Base-by-base conservation (phyloP, 2,888 invertebrate species). In the Drosophila prostipennis region DNA sequence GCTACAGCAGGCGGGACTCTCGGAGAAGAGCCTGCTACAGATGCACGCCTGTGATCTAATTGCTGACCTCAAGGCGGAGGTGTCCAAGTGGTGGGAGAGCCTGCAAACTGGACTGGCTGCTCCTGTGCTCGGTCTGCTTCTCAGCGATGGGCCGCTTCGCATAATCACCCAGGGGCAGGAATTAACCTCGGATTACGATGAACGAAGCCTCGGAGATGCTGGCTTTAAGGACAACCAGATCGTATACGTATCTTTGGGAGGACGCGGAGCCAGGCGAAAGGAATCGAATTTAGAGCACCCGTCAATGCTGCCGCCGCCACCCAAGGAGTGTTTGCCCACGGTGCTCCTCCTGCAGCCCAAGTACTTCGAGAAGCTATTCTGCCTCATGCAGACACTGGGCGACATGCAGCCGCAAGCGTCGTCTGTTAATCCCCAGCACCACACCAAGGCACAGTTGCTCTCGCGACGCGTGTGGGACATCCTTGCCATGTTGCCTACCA, bases 131-230 rank as follows among this genome's bases (percentile, higher is more conserved):
- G 95, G 94, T 14, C 92, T 96, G 3, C 92, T 96, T 32, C 92
- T 96, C 0, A 95, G 95, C 2, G 97, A 97, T 83, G 97, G 97
- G 0, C 97, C 97, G 0, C 94, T 98, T 55, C 93, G 98, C 46
- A 97, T 98, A 94, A 98, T 98, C 76, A 98, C 98, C 0, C 96
- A 96, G 89, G 98, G 98, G 0, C 98, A 98, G 91, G 98, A 98
- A 90, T 92, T 98, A 7, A 97, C 97, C 0, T 96, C 96, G 4
- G 98, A 98, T 85, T 96, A 96, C 82, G 98, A 98, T 90, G 98
- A 98, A 90, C 96, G 98, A 79, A 96, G 96, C 2, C 92, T 98
- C 2, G 95, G 95, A 40, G 98, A 98, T 91, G 96, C 98, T 93
- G 97, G 98, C 23, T 97, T 98, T 90, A 98, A 98, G 91, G 98